These are phyloP conservation scores for Haemorhous mexicanus DNA, from an alignment of 2,113 vertebrate genomes.

Conservation along the genomic window DNA sequence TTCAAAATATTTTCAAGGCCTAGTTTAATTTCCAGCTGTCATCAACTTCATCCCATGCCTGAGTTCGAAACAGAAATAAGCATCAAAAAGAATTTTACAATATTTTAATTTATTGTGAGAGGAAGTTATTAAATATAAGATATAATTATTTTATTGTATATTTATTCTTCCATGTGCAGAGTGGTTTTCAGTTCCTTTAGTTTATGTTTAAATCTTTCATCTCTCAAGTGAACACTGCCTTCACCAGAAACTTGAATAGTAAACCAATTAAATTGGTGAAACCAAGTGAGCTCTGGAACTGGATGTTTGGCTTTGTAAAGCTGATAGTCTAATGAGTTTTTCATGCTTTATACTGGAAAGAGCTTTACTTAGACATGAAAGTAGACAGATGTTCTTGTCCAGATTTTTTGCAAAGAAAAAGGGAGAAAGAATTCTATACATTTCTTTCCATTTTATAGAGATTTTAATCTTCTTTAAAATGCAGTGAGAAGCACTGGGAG, in stretches of 20 bases:
- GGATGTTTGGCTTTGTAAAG: neutral
- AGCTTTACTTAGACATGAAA: neutral
- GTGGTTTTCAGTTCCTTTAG: neutral
- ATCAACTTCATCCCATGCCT: neutral
- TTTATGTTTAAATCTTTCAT: neutral
- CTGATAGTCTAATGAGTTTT: neutral
- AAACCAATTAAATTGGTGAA: neutral
- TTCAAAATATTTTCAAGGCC: neutral
- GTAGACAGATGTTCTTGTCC: neutral
- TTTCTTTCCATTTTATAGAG: neutral
- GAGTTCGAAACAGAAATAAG: neutral
- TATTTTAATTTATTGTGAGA: neutral
- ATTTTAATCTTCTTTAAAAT: constrained; percentile 2
- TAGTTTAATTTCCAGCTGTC: neutral
- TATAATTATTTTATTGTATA: too few species aligned
- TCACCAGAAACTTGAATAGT: neutral
- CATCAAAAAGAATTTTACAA: neutral
- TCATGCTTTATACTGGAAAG: neutral
- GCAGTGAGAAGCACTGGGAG: neutral
- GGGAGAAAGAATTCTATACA: neutral
- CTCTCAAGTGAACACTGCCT: neutral
- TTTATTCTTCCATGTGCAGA: neutral
- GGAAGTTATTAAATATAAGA: neutral
- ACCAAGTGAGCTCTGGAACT: neutral
- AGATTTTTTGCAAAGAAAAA: neutral